These are phyloP conservation scores for Strigops habroptila DNA, from an alignment of 2,113 vertebrate species.

Conservation along the genomic window DNA sequence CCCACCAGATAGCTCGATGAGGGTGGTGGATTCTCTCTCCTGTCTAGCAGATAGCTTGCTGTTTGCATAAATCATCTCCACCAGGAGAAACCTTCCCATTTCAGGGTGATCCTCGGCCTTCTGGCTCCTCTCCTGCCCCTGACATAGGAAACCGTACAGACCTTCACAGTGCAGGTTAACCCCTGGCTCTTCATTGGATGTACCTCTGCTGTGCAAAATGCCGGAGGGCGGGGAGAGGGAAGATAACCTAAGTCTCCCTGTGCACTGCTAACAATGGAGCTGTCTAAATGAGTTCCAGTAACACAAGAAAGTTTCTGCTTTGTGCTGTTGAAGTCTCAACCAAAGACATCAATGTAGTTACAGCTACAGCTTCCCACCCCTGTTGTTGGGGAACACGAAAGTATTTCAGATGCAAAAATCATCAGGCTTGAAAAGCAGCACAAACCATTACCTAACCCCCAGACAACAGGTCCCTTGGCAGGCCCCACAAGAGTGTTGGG, in stretches of 20 bases:
- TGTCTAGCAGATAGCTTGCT: neutral
- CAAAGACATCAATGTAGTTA: neutral
- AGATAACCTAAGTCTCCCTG: neutral
- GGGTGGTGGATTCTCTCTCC: neutral
- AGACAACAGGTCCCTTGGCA: neutral
- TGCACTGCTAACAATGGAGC: neutral
- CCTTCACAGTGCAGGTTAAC: fast-evolving
- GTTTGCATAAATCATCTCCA: neutral
- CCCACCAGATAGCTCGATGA: neutral
- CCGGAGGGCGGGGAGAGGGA: fast-evolving
- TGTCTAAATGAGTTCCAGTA: neutral
- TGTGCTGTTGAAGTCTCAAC: neutral
- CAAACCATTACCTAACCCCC: neutral
- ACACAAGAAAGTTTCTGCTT: neutral
- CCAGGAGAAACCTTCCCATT: neutral
- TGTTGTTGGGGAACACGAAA: fast-evolving
- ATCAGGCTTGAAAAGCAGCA: neutral
- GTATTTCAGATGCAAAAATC: neutral
- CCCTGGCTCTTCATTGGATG: neutral
- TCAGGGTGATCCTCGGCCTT: neutral
- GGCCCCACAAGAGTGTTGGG: neutral
- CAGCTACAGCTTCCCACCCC: neutral
- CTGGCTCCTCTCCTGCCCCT: neutral
- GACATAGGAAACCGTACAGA: neutral
- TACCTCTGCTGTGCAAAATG: neutral